Conservation (phyloP, 2,797 vertebrate genomes). For the Leptodactylus fallax region DNA sequence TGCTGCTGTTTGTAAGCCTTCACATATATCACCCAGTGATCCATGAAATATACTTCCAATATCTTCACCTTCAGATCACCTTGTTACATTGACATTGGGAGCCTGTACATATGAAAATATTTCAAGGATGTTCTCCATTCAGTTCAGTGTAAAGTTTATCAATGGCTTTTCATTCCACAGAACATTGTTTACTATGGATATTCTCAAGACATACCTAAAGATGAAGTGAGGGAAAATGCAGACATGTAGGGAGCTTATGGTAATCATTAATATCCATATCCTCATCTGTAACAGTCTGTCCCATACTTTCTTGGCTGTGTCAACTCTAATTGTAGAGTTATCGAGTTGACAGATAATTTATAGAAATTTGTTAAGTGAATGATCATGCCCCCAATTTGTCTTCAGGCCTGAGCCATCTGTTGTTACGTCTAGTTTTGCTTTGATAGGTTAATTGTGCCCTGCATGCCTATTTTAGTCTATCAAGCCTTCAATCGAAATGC, state of each 20-base stretch:
- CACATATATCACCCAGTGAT: background rate
- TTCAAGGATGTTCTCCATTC: background rate
- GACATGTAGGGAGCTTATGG: background rate
- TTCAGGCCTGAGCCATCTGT: background rate
- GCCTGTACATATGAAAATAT: background rate
- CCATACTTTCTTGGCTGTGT: background rate
- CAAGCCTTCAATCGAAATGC: background rate
- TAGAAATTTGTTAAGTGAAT: background rate
- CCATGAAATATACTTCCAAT: background rate
- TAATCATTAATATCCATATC: background rate
- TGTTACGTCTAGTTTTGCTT: background rate
- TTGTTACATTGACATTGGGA: background rate
- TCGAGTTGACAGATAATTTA: background rate
- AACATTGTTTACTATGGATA: background rate
- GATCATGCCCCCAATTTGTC: background rate
- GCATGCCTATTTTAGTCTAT: background rate
- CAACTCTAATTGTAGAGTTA: background rate
- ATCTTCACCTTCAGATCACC: background rate
- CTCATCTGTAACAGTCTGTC: background rate
- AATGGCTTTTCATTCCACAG: background rate
- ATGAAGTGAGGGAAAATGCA: background rate
- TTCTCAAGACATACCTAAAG: background rate
- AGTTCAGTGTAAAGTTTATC: background rate
- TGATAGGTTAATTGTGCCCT: background rate
- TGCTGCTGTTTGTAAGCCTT: background rate